phyloP scores from a whole-genome alignment of 2,797 vertebrate species.

The Rousettus madagascariensis region DNA sequence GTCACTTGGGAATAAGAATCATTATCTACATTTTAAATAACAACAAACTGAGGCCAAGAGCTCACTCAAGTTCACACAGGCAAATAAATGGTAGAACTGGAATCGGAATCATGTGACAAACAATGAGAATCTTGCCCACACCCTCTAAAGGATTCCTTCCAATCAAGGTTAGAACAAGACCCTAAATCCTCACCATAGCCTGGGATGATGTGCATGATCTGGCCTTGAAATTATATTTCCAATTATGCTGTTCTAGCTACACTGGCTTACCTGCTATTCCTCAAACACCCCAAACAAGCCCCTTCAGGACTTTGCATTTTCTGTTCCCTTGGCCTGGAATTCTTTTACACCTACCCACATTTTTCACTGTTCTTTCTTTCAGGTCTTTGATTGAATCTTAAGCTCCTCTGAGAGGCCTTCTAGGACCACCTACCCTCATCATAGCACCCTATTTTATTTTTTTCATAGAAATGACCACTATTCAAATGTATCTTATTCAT shows the following conservation, averaged over 20 bases:
- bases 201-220: neutral
- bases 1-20: neutral
- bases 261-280: neutral
- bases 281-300: neutral
- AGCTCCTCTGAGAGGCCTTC: neutral
- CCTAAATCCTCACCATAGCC: neutral
- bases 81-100: neutral
- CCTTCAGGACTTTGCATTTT: neutral
- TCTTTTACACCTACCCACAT: neutral
- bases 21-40: neutral
- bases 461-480: neutral
- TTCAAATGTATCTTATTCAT: constrained; percentile 1
- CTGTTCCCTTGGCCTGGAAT: neutral
- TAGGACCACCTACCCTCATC: neutral
- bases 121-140: neutral
- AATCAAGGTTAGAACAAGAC: neutral
- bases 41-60: neutral
- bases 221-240: neutral
- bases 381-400: constrained; percentile 9
- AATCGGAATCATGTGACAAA: neutral
- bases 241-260: neutral
- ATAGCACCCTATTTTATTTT: neutral
- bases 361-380: neutral
- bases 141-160: neutral
- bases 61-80: neutral